Percentiles rank a stretch among this genome's conserved stretches.
These are phyloP conservation scores for Mya arenaria DNA, from an alignment of 1,140 invertebrate genomes.

Conservation along the genomic window DNA sequence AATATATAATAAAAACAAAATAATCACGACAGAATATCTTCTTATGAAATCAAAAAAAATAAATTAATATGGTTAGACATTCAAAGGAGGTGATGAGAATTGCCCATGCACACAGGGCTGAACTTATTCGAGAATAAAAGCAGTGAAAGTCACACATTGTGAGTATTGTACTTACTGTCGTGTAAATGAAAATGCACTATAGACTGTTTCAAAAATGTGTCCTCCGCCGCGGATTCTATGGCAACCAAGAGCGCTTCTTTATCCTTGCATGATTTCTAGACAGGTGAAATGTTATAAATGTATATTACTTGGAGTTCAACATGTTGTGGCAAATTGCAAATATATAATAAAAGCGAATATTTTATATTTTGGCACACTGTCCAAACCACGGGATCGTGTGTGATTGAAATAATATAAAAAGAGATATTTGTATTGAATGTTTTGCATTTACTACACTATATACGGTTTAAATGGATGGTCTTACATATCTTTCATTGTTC, in stretches of 20 bases:
- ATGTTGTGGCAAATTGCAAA: not conserved
- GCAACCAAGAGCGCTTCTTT: slow-evolving; percentile 4
- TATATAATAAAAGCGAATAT: not conserved
- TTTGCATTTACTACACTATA: not conserved
- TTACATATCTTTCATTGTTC: not conserved
- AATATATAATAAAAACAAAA: too few relatives aligned
- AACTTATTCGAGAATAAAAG: too few relatives aligned
- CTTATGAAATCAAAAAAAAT: too few relatives aligned
- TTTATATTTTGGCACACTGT: not conserved
- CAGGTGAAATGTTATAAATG: not conserved
- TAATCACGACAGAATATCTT: too few relatives aligned
- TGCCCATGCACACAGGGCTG: too few relatives aligned
- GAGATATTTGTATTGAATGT: too few relatives aligned
- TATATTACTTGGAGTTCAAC: not conserved
- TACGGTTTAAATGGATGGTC: not conserved
- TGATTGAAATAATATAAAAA: too few relatives aligned
- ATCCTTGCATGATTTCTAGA: slow-evolving; percentile 1
- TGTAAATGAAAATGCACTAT: slow-evolving; percentile 6
- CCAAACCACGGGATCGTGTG: not conserved
- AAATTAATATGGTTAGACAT: too few relatives aligned
- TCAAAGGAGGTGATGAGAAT: too few relatives aligned
- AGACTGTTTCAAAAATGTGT: not conserved
- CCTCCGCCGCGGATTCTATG: not conserved
- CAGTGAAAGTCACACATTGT: not conserved
- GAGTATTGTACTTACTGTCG: not conserved